phyloP scores from a whole-genome alignment of 1,140 invertebrate species.

The Drosophila burlai region DNA sequence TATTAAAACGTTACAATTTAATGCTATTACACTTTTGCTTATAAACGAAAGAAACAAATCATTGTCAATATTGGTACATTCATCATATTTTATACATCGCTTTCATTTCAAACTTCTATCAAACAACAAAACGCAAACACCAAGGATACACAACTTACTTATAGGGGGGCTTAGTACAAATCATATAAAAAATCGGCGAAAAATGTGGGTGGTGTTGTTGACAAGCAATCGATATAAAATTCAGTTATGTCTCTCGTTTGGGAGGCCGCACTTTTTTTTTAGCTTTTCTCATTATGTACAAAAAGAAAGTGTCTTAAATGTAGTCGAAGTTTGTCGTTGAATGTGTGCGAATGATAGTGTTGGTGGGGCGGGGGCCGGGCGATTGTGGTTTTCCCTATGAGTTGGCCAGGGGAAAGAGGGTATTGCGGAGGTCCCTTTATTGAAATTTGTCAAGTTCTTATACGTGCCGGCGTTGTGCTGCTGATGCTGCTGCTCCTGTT shows the following conservation, averaged over 20 bases:
- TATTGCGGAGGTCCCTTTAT: conserved; percentile 77
- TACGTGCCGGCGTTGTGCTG: conserved; percentile 48
- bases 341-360: conserved; percentile 71
- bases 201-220: conserved; percentile 56
- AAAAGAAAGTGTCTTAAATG: conserved; percentile 70
- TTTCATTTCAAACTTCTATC: conserved; percentile 75
- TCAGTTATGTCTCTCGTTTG: conserved; percentile 76
- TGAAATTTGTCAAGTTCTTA: conserved; percentile 69
- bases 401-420: conserved; percentile 40
- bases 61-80: conserved; percentile 79
- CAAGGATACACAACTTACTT: conserved; percentile 68
- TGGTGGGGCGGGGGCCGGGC: conserved; percentile 12
- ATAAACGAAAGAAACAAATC: conserved; percentile 84
- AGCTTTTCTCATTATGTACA: conserved; percentile 65
- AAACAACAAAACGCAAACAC: conserved; percentile 80
- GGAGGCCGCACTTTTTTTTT: conserved; percentile 42
- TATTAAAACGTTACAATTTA: conserved; percentile 84
- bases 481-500: conserved; percentile 74
- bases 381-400: conserved; percentile 31
- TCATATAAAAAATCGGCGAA: conserved; percentile 62
- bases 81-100: conserved; percentile 81
- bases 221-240: conserved; percentile 65
- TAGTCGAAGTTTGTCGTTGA: conserved; percentile 70
- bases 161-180: conserved; percentile 62
- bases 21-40: conserved; percentile 83